phyloP scores from a whole-genome alignment of 2,888 invertebrate genomes.

The Athrips mouffetella region DNA sequence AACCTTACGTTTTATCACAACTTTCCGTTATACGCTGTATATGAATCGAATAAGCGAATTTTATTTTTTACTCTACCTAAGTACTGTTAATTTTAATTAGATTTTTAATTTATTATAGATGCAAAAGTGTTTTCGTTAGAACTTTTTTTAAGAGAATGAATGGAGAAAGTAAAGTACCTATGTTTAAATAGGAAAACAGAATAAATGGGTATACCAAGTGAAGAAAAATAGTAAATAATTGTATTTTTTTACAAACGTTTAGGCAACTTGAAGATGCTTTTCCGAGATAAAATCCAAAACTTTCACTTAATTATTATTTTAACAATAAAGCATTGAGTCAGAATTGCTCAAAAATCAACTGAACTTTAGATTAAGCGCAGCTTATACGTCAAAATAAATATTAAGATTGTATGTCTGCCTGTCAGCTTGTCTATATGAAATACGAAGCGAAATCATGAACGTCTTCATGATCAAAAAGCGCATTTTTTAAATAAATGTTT shows the following conservation, averaged over 20 bases:
- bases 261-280: neutral
- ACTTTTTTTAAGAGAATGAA: conserved; percentile 5
- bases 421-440: conserved; percentile 44
- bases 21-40: no score
- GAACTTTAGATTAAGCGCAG: conserved; percentile 6
- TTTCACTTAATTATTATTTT: neutral
- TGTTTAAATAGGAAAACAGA: conserved; percentile 8
- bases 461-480: conserved; percentile 40
- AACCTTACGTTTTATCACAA: no score
- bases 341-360: conserved; percentile 6
- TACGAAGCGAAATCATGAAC: conserved; percentile 35
- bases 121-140: conserved; percentile 3
- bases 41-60: conserved; percentile 20
- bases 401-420: conserved; percentile 46
- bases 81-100: conserved; percentile 22
- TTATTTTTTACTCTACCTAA: no score
- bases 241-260: conserved; percentile 6
- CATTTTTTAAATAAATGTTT: conserved; percentile 73
- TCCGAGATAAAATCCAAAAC: neutral
- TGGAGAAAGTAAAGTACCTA: conserved; percentile 9
- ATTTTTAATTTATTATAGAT: conserved; percentile 14
- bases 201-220: conserved; percentile 1
- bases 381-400: conserved; percentile 46
- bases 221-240: neutral
- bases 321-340: neutral